These are phyloP conservation scores for Anadara kagoshimensis DNA, from an alignment of 1,140 invertebrate genomes.

Conservation along the genomic window DNA sequence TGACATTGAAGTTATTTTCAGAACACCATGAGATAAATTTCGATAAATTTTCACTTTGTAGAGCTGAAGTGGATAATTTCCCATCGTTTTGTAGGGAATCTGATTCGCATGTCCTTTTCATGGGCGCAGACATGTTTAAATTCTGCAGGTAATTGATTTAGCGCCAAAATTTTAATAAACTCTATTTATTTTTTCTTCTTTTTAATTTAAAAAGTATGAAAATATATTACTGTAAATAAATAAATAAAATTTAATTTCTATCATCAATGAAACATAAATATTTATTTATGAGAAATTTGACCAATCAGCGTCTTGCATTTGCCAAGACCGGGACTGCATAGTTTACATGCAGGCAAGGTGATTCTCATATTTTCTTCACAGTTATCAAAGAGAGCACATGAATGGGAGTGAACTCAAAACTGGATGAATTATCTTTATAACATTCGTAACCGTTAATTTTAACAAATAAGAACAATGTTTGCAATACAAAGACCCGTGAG, in stretches of 20 bases:
- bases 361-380: slow-evolving; percentile 3
- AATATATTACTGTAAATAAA: too few species aligned
- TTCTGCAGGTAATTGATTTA: slow-evolving; percentile 6
- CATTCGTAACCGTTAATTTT: too few species aligned
- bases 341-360: slow-evolving; percentile 50
- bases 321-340: not conserved
- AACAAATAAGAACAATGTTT: too few species aligned
- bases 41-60: not conserved
- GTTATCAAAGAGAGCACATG: too few species aligned
- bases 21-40: slow-evolving; percentile 16
- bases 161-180: not conserved
- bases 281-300: too few species aligned
- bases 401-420: too few species aligned
- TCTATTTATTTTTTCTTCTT: not conserved
- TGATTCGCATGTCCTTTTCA: slow-evolving; percentile 16
- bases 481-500: slow-evolving; percentile 8
- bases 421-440: too few species aligned
- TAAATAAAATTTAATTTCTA: too few species aligned
- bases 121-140: slow-evolving; percentile 32
- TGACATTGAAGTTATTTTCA: slow-evolving; percentile 11
- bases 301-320: too few species aligned
- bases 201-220: too few species aligned
- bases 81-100: not conserved
- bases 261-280: too few species aligned
- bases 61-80: slow-evolving; percentile 15